A percentile compares a stretch with the other conserved stretches of the same genome.
These are phyloP conservation scores for Drosophila algonquin DNA, from an alignment of 2,888 invertebrate species.

Conservation along the genomic window DNA sequence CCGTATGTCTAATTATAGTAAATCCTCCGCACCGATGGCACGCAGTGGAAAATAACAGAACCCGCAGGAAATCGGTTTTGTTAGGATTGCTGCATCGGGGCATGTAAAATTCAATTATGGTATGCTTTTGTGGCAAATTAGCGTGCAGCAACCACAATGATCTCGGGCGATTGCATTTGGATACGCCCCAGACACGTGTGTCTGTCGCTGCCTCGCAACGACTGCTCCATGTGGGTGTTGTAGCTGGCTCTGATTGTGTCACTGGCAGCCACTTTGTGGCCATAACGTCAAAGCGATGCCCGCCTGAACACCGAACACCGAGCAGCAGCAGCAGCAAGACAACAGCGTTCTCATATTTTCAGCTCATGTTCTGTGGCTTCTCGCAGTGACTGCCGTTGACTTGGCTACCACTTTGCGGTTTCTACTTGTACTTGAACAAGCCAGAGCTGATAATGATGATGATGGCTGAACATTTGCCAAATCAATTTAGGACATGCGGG, in stretches of 20 bases:
- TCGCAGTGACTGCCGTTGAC: conserved; percentile 19
- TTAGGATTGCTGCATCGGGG: background rate
- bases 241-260: conserved; percentile 33
- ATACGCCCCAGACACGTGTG: conserved; percentile 27
- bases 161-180: conserved; percentile 39
- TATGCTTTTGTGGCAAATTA: conserved; percentile 47
- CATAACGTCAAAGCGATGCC: conserved; percentile 44
- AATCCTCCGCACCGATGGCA: background rate
- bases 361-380: background rate
- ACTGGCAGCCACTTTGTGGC: conserved; percentile 56
- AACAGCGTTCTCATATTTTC: background rate
- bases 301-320: conserved; percentile 19
- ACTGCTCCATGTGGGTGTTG: conserved; percentile 22
- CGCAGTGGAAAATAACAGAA: background rate
- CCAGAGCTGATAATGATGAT: conserved; percentile 68
- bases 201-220: background rate
- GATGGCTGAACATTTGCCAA: conserved; percentile 70
- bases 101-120: conserved; percentile 66
- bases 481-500: conserved; percentile 63
- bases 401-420: conserved; percentile 46
- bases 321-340: background rate
- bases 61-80: conserved; percentile 13
- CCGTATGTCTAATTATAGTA: conserved; percentile 32
- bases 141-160: conserved; percentile 29
- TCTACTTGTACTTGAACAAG: conserved; percentile 9